These are phyloP conservation scores for Andinoacara biseriatus DNA, from an alignment of 2,113 vertebrate species.

Conservation along the genomic window DNA sequence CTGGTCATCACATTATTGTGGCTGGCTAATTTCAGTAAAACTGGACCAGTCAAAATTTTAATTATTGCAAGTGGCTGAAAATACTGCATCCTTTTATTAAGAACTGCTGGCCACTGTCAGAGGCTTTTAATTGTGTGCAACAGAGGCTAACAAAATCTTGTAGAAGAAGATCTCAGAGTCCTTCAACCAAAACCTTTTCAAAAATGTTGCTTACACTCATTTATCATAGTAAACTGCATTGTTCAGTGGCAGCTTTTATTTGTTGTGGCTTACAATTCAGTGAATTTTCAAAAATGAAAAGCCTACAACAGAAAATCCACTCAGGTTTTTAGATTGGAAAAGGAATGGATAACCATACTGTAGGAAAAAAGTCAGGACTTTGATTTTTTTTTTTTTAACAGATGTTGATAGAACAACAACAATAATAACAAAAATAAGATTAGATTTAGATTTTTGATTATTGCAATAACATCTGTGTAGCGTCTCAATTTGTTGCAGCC, in stretches of 20 bases:
- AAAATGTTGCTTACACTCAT: conserved; percentile 32
- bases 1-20: conserved; percentile 41
- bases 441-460: not conserved
- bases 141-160: not conserved
- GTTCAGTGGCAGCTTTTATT: not conserved
- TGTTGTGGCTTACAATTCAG: not conserved
- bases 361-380: not conserved
- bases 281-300: not conserved
- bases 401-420: not conserved
- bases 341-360: not conserved
- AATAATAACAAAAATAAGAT: not conserved
- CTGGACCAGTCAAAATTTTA: conserved; percentile 29
- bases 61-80: conserved; percentile 41
- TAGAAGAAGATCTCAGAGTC: conserved; percentile 2
- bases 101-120: conserved; percentile 13
- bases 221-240: not conserved
- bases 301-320: not conserved
- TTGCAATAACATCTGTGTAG: not conserved
- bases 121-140: conserved; percentile 39
- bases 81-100: conserved; percentile 1
- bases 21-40: conserved; percentile 9
- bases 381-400: not conserved
- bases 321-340: not conserved
- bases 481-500: not conserved
- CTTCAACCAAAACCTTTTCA: conserved; percentile 27